Evolutionary conservation across 2,888 invertebrate genomes (phyloP).

Genomic region (Tubiluchus corallicola): DNA sequence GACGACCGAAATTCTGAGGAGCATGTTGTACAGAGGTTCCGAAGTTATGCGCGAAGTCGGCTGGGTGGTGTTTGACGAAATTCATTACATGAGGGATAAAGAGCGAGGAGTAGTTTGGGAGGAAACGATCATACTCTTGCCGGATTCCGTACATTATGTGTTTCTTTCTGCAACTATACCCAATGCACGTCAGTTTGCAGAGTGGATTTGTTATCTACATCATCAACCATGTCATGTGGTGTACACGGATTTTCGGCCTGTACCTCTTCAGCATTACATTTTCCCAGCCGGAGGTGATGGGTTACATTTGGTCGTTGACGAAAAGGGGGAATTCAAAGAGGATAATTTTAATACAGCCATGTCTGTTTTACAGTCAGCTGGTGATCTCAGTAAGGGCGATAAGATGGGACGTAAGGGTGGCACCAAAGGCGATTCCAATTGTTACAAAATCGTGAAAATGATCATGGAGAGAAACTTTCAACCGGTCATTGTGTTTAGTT

Average conservation of each 20-base stretch:
- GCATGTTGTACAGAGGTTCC: constrained; percentile 33
- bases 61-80: constrained; percentile 99
- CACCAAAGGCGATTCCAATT: constrained; percentile 47
- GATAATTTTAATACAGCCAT: constrained; percentile 96
- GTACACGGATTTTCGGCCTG: constrained; percentile 92
- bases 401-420: constrained; percentile 52
- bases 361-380: constrained; percentile 54
- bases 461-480: constrained; percentile 95
- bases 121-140: constrained; percentile 88
- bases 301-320: constrained; percentile 87
- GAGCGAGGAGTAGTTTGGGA: constrained; percentile 99
- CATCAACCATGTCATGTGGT: constrained; percentile 94
- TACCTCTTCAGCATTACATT: constrained; percentile 92
- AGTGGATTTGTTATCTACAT: constrained; percentile 52
- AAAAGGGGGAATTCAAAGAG: constrained; percentile 82
- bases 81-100: constrained; percentile 99
- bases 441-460: constrained; percentile 95
- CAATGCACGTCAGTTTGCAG: constrained; percentile 71
- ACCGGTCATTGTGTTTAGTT: constrained; percentile 96
- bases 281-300: constrained; percentile 86
- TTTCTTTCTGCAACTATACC: constrained; percentile 98
- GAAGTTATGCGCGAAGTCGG: constrained; percentile 98
- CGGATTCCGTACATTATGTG: constrained; percentile 93
- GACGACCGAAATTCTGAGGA: constrained; percentile 67
- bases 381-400: constrained; percentile 66